Base-by-base conservation (phyloP, 2,888 invertebrate genomes). In the Steinernema hermaphroditum region DNA sequence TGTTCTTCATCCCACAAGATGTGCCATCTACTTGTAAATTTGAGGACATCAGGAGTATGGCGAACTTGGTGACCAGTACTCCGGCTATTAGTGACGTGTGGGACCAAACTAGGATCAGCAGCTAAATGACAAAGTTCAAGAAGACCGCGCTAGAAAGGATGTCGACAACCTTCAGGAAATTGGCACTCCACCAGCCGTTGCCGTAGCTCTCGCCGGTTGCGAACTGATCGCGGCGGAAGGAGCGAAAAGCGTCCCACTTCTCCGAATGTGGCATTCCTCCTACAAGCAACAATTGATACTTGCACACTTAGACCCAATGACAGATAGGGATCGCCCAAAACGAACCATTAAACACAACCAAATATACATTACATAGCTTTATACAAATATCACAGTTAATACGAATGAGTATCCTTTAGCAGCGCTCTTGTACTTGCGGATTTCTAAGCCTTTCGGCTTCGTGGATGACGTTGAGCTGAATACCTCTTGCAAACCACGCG, bases 11-110 rank as follows among this genome's bases (percentile, higher is more conserved):
- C 2, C 4, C 1, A 16, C 62, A 62, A 12, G 74, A 43, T 27
- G 74, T 74, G 14, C 71, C 24, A 0, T 50, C 72, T 0, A 76
- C 74, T 6, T 74, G 43, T 24, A 84, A 77, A 74, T 83, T 85
- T 43, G 85, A 83, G 27, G 84, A 75, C 54, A 85, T 75, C 24
- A 83, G 68, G 24, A 82, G 69, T 1, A 83, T 77, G 27, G 77
- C 74, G 1, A 77, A 69, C 50, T 83, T 83, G 8, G 84, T 83
- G 70, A 83, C 74, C 14, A 82, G 75, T 0, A 81, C 76, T 19
- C 83, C 83, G n/a, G 79, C 44, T 4, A 81, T 74, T 57, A 82
- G 73, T 22, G 79, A 72, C 1, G 78, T 54, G 70, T 81, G 80
- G 24, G 78, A 75, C 44, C 79, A 50, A 16, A 82, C 70, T 68